Base-by-base conservation (phyloP, 2,797 vertebrate genomes). In the Taenioides sp. region DNA sequence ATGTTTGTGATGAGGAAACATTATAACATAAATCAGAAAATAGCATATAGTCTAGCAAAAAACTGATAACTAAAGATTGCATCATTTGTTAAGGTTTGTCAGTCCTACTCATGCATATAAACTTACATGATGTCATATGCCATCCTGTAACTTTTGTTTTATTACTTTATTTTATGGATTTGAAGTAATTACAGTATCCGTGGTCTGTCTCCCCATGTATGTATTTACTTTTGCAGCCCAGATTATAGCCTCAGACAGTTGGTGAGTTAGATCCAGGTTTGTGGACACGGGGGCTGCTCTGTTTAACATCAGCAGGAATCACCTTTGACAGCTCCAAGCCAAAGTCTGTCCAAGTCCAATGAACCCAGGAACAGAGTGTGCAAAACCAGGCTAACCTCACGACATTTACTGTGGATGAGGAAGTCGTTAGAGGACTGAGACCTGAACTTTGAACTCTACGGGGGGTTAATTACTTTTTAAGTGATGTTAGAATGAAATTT, bases 241-340 rank as follows among this genome's bases (percentile, higher is more conserved):
- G 49, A 40, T 64, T 67, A 69, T 54, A 71, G 67, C 67, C 9
- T 11, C 31, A 27, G 50, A 70, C 40, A 27, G 76, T 54, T 43
- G 12, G 43, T 70, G 64, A 43, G 28, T n/a, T 0, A 1, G 18
- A 37, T 69, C 54, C 65, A 50, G 34, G 69, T 71, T 65, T 61
- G 72, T 17, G 72, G 69, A 66, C 57, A 74, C 27, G 52, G n/a
- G 6, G 52, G 25, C 7, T 25, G 69, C 18, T 66, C 70, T 57
- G 69, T 1, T 4, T 17, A 22, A 27, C 7, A 0, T 54, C 23
- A 23, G n/a, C 4, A 4, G 1, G 71, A 61, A 78, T 27, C 11
- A 22, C 31, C 47, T 73, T 27, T 70, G 75, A 78, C 78, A 71
- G 37, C 60, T 72, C 69, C 23, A 54, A 52, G 71, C 34, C 54